Base-by-base conservation (phyloP, 1,140 invertebrate genomes). In the Macrosteles quadrilineatus region DNA sequence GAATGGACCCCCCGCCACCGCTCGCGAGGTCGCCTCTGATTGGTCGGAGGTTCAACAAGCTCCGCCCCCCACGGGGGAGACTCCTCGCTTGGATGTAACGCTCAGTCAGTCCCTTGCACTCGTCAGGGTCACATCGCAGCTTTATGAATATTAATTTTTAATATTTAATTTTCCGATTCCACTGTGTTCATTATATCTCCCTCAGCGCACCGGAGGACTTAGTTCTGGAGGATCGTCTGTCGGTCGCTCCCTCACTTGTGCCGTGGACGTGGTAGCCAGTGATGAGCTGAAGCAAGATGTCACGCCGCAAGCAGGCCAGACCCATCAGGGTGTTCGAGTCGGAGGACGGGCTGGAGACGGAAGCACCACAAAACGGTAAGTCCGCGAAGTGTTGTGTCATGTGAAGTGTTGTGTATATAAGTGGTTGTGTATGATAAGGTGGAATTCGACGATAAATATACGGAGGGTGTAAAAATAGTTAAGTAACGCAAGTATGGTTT, bases 231-330 rank as follows among this genome's bases (percentile, higher is more conserved):
- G n/a, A n/a, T n/a, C n/a, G n/a, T n/a, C n/a, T n/a, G n/a, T n/a
- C n/a, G n/a, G n/a, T n/a, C n/a, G n/a, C n/a, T n/a, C n/a, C 32
- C 32, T 4, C 32, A 6, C 4, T 36, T 36, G 32, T 36, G 32
- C 14, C 32, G 32, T 36, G 4, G n/a, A n/a, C n/a, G n/a, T n/a
- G 32, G 32, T 36, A 4, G 32, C 14, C 32, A 6, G 32, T 36
- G 4, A 36, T 36, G 32, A 36, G 32, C 32, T 36, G 32, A 36
- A 14, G 32, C 32, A 76, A 65, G 67, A 88, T 85, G 85, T 86
- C 82, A 76, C 82, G 86, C 74, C 81, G 86, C 79, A 89, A 88
- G 79, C 87, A 86, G 76, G 81, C 85, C 25, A 80, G 85, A 67
- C 87, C 87, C 59, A 83, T 82, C 65, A 79, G 82, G 66, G 74